phyloP scores from a whole-genome alignment of 2,888 invertebrate species.

The Pseudoips prasinana region DNA sequence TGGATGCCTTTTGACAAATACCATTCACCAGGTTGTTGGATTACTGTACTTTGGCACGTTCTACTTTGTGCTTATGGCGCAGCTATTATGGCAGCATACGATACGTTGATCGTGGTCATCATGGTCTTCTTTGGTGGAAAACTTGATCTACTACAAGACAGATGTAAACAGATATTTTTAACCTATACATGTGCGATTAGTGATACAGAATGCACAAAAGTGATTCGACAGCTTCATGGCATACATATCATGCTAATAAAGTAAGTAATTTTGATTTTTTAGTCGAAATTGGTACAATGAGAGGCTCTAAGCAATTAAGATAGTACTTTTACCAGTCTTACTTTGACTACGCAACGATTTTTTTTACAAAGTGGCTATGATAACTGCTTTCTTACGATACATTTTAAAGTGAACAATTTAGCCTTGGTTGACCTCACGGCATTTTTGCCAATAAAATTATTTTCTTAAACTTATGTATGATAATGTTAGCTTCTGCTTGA shows the following conservation, averaged over 20 bases:
- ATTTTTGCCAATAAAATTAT: too few species aligned
- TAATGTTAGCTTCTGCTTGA: too few species aligned
- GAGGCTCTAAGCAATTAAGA: too few species aligned
- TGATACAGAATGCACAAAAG: conserved; percentile 34
- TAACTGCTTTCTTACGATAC: too few species aligned
- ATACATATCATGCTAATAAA: conserved; percentile 53
- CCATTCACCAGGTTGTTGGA: conserved; percentile 57
- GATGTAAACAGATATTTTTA: conserved; percentile 56
- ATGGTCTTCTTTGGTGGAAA: conserved; percentile 69
- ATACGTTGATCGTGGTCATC: conserved; percentile 51
- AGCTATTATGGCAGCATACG: conserved; percentile 55
- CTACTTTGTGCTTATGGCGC: conserved; percentile 52
- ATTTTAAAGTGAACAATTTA: too few species aligned
- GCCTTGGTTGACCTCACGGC: too few species aligned
- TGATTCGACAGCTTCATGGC: conserved; percentile 48
- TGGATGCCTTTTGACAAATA: conserved; percentile 69
- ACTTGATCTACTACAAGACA: conserved; percentile 54
- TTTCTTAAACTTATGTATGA: too few species aligned
- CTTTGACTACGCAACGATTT: too few species aligned
- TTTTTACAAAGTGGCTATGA: too few species aligned
- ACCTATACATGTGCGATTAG: conserved; percentile 22
- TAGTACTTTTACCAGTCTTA: too few species aligned
- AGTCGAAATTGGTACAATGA: too few species aligned
- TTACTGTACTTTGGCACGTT: conserved; percentile 55
- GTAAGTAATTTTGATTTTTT: conserved; percentile 45